Conservation (phyloP, 1,140 invertebrate genomes). For the Cryptotermes secundus region DNA sequence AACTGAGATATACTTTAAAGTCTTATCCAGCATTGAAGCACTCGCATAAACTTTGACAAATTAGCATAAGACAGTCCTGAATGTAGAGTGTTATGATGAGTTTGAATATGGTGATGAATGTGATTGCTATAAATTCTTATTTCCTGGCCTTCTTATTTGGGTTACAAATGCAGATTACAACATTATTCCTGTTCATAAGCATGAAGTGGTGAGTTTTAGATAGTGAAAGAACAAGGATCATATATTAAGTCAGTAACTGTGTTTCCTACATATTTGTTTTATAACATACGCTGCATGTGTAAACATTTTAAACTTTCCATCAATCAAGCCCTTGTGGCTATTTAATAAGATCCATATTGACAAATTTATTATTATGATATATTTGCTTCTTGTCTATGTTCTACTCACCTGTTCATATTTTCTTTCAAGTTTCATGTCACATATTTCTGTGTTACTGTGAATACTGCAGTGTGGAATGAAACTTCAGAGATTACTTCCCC, state of each 20-base stretch:
- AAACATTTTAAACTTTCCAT: constrained; percentile 15
- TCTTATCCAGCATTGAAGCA: no score
- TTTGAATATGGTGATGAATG: no score
- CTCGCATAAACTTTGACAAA: no score
- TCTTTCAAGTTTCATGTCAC: not conserved
- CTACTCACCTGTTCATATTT: constrained; percentile 16
- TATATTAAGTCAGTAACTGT: not conserved
- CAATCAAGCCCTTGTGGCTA: not conserved
- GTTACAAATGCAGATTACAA: not conserved
- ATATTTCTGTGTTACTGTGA: constrained; percentile 1
- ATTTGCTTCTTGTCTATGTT: not conserved
- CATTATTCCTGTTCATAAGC: not conserved
- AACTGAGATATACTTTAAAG: no score
- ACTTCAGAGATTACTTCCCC: not conserved
- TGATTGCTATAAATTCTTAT: not conserved
- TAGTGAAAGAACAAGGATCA: not conserved
- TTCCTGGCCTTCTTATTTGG: not conserved
- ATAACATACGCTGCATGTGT: constrained; percentile 2
- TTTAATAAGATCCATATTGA: constrained; percentile 1
- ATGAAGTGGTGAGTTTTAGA: constrained; percentile 15
- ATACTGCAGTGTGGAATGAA: not conserved
- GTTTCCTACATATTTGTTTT: not conserved
- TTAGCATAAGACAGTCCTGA: no score
- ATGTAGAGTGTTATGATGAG: no score
- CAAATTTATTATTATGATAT: constrained; percentile 2